Conservation (phyloP, 2,888 invertebrate species). For the Microdon myrmicae region DNA sequence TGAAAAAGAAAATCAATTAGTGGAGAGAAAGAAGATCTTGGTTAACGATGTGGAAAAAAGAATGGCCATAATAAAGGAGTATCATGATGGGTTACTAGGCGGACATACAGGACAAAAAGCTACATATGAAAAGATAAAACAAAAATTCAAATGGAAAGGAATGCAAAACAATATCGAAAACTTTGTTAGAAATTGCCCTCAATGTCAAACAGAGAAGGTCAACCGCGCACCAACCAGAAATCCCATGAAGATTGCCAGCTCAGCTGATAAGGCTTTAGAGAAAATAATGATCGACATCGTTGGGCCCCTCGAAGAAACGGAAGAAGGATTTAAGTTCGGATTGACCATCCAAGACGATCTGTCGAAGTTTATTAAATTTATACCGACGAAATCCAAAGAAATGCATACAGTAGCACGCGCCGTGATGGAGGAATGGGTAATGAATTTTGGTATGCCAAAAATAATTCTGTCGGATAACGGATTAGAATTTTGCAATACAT, state of each 20-base stretch:
- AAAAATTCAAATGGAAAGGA: constrained; percentile 9
- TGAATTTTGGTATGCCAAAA: too few species aligned
- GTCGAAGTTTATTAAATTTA: constrained; percentile 13
- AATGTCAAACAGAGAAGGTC: constrained; percentile 21
- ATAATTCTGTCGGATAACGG: too few species aligned
- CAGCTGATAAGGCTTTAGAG: constrained; percentile 19
- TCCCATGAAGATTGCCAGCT: constrained; percentile 18
- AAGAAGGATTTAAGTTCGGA: constrained; percentile 17
- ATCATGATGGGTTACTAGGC: constrained; percentile 23
- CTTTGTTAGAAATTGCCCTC: constrained; percentile 10
- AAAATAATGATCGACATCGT: constrained; percentile 23
- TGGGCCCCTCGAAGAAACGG: constrained; percentile 16
- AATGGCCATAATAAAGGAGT: constrained; percentile 17
- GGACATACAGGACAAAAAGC: constrained; percentile 27
- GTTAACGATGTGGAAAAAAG: constrained; percentile 14
- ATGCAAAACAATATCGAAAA: constrained; percentile 15
- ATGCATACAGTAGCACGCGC: too few species aligned
- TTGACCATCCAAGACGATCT: constrained; percentile 18
- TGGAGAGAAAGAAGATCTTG: too few species aligned
- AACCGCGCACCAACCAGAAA: constrained; percentile 12
- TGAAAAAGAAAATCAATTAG: constrained; percentile 6
- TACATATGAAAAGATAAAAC: constrained; percentile 14
- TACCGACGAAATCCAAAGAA: too few species aligned
- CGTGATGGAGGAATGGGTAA: too few species aligned
- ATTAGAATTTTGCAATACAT: too few species aligned